Evolutionary conservation across 2,888 invertebrate genomes (phyloP).

Genomic region (Metacarcinus magister): DNA sequence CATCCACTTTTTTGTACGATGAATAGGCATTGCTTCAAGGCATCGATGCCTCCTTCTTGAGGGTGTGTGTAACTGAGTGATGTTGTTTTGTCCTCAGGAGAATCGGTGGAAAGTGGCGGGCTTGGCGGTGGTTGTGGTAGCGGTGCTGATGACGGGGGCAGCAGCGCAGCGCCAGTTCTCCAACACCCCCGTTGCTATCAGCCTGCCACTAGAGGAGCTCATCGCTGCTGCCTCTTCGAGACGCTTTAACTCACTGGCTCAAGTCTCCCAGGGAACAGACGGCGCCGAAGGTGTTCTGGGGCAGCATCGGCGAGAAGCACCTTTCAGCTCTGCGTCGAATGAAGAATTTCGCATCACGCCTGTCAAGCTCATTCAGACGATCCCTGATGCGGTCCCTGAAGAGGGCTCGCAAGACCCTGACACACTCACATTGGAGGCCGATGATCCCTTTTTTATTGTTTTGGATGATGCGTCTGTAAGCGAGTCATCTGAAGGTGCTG

Average conservation of each 20-base stretch:
- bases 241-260: background rate
- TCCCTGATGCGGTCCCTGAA: background rate
- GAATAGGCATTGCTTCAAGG: background rate
- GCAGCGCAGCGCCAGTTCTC: constrained; percentile 69
- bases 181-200: constrained; percentile 35
- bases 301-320: background rate
- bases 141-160: constrained; percentile 64
- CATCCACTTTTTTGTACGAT: background rate
- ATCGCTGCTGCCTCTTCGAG: background rate
- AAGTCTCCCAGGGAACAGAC: background rate
- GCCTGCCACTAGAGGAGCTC: constrained; percentile 37
- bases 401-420: background rate
- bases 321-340: background rate
- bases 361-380: background rate
- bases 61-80: background rate
- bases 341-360: background rate
- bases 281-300: background rate
- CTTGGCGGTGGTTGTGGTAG: constrained; percentile 17
- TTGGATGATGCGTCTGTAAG: background rate
- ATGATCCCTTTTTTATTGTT: constrained; percentile 1
- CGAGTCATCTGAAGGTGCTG: background rate
- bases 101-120: constrained; percentile 72
- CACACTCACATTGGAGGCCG: background rate
- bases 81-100: constrained; percentile 53
- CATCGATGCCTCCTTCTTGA: background rate